These are phyloP conservation scores for Torymus texanus DNA, from an alignment of 2,888 invertebrate species.

Conservation along the genomic window DNA sequence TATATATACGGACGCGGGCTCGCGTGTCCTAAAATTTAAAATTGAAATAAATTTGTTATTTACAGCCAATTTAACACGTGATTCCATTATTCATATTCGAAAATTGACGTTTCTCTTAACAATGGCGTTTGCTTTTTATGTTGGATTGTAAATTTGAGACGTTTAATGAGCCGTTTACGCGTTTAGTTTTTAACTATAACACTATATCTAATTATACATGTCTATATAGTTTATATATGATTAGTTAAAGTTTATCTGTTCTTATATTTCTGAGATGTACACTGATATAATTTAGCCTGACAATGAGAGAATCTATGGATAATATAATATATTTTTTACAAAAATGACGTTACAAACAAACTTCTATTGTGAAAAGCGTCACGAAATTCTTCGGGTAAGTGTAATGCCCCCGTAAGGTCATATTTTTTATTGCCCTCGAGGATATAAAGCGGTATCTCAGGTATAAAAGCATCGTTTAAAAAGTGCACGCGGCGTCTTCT, in stretches of 20 bases:
- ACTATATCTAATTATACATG: no score
- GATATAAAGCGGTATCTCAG: slow-evolving; percentile 45
- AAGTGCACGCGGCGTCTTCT: slow-evolving; percentile 21
- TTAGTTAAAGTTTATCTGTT: no score
- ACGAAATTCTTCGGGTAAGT: slow-evolving; percentile 17
- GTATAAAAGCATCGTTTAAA: slow-evolving; percentile 42
- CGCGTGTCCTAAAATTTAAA: background rate
- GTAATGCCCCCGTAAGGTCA: slow-evolving; percentile 36
- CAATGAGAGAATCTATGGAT: no score
- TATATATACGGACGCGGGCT: no score
- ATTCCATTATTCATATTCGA: slow-evolving; percentile 1
- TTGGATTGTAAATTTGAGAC: no score
- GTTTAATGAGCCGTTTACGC: no score
- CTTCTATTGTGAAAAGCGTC: slow-evolving; percentile 13
- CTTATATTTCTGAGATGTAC: no score
- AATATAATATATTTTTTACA: no score
- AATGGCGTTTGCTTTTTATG: no score
- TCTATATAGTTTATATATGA: no score
- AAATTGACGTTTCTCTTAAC: background rate
- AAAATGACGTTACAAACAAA: background rate
- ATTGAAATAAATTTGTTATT: slow-evolving; percentile 16
- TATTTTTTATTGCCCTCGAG: slow-evolving; percentile 43
- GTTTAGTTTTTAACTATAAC: no score
- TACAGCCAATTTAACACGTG: slow-evolving; percentile 10
- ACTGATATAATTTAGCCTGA: no score